phyloP scores from a whole-genome alignment of 2,888 invertebrate species.

The Smittia sp. region DNA sequence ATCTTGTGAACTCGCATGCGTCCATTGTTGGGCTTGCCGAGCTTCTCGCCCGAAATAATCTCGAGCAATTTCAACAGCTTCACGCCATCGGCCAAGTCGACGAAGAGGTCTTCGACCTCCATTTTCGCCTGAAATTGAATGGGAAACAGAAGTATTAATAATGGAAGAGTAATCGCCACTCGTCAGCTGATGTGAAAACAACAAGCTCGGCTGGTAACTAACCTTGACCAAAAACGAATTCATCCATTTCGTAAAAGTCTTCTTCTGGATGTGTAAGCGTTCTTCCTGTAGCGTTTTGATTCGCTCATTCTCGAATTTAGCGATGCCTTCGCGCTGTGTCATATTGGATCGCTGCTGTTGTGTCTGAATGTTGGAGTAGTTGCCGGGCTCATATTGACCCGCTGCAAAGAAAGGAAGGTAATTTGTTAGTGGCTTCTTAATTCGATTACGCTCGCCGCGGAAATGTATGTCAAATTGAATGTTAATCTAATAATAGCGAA shows the following conservation, averaged over 20 bases:
- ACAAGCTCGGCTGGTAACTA: slow-evolving; percentile 43
- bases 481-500: neutral
- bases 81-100: slow-evolving; percentile 92
- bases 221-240: slow-evolving; percentile 95
- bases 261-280: slow-evolving; percentile 97
- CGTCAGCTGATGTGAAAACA: neutral
- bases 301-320: slow-evolving; percentile 94
- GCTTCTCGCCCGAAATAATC: slow-evolving; percentile 96
- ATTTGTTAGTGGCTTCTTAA: neutral
- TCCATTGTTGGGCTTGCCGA: slow-evolving; percentile 94
- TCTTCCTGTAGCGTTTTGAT: slow-evolving; percentile 97
- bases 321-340: slow-evolving; percentile 87
- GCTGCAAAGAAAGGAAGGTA: slow-evolving; percentile 52
- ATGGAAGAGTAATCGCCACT: no score
- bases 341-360: slow-evolving; percentile 72
- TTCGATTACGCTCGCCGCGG: neutral
- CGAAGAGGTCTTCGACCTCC: slow-evolving; percentile 97
- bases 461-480: neutral
- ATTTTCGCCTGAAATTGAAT: slow-evolving; percentile 74
- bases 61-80: slow-evolving; percentile 90
- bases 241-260: slow-evolving; percentile 99
- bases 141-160: neutral
- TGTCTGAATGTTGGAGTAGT: slow-evolving; percentile 57
- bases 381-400: slow-evolving; percentile 67
- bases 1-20: slow-evolving; percentile 97